These are phyloP conservation scores for Lutraria lutraria DNA, from an alignment of 2,888 invertebrate genomes.

Conservation along the genomic window DNA sequence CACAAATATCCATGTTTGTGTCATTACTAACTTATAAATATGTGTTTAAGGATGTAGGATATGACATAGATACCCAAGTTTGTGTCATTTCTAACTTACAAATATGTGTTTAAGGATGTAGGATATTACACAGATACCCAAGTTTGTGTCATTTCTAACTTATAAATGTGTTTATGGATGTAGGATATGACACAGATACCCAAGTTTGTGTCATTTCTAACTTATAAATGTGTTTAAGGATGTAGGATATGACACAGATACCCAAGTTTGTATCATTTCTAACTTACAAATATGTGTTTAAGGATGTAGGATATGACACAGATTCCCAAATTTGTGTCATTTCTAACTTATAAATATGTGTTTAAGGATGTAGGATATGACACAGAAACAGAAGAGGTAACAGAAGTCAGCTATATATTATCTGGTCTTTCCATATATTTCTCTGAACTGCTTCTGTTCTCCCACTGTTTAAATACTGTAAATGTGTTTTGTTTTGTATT, in stretches of 20 bases:
- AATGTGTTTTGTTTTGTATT: neutral
- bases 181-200: conserved; percentile 54
- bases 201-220: conserved; percentile 20
- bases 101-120: conserved; percentile 36
- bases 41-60: conserved; percentile 47
- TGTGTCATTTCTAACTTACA: too few relatives aligned
- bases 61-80: conserved; percentile 61
- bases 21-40: neutral
- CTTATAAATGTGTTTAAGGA: conserved; percentile 34
- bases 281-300: too few relatives aligned
- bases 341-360: conserved; percentile 10
- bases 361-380: conserved; percentile 51
- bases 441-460: conserved; percentile 35
- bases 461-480: neutral
- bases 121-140: conserved; percentile 56
- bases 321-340: conserved; percentile 29
- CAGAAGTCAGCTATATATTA: conserved; percentile 21
- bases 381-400: conserved; percentile 66
- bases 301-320: conserved; percentile 52
- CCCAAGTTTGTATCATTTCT: too few relatives aligned
- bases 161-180: conserved; percentile 34
- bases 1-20: conserved; percentile 46
- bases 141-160: neutral
- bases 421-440: conserved; percentile 34
- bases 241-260: conserved; percentile 58